Evolutionary conservation across 23 tunicate species (phyloP).

Genomic region (Trididemnum nubilum): DNA sequence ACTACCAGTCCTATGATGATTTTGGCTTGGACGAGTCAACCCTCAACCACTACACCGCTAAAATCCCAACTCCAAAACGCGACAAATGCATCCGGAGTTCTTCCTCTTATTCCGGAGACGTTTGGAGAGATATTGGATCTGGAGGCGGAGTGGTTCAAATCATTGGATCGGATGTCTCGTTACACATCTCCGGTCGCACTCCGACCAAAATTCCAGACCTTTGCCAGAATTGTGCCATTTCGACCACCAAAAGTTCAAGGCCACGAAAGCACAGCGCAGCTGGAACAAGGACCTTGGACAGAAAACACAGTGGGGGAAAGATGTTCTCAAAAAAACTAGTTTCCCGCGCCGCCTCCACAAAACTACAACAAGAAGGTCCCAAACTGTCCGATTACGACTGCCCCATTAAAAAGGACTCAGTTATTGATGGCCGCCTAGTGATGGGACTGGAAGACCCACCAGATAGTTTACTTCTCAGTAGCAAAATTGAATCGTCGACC

Average conservation of each 20-base stretch:
- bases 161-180: constrained; percentile 56
- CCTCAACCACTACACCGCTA: too few relatives aligned
- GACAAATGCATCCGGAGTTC: neutral
- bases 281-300: neutral
- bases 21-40: constrained; percentile 16
- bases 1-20: constrained; percentile 46
- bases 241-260: neutral
- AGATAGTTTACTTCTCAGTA: neutral
- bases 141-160: constrained; percentile 64
- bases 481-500: neutral
- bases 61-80: neutral
- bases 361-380: neutral
- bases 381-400: constrained; percentile 31
- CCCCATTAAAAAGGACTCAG: neutral
- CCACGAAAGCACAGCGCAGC: neutral
- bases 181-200: constrained; percentile 51
- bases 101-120: constrained; percentile 36
- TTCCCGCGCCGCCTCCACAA: neutral
- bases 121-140: constrained; percentile 51
- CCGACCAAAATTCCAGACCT: neutral
- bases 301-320: constrained; percentile 11
- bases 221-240: neutral
- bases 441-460: constrained; percentile 77
- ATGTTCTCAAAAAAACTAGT: neutral
- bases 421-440: constrained; percentile 59